Conservation (phyloP, 2,888 invertebrate genomes). For the Stramonita haemastoma region DNA sequence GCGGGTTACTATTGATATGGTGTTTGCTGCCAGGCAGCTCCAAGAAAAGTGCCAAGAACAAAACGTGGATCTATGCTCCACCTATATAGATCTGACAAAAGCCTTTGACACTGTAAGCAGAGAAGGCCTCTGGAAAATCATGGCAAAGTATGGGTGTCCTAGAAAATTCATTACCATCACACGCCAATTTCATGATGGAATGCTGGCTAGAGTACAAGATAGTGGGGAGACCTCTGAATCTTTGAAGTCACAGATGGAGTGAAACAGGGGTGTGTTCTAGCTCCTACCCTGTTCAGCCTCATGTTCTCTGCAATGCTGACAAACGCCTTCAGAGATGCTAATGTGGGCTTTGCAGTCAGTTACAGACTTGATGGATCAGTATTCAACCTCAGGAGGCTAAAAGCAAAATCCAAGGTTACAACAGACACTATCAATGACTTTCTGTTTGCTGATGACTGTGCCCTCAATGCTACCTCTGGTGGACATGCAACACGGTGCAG, state of each 20-base stretch:
- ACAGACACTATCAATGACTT: not conserved
- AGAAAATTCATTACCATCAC: slow-evolving; percentile 32
- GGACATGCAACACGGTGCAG: not conserved
- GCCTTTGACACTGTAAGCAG: slow-evolving; percentile 45
- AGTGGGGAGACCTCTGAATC: not conserved
- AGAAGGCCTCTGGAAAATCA: not conserved
- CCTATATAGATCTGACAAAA: slow-evolving; percentile 50
- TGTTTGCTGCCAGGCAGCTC: slow-evolving; percentile 40
- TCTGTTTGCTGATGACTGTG: slow-evolving; percentile 1
- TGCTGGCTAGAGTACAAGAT: not conserved
- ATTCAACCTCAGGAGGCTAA: not conserved
- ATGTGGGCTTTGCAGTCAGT: not conserved
- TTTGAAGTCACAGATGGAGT: not conserved
- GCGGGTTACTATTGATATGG: slow-evolving; percentile 34
- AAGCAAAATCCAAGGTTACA: not conserved
- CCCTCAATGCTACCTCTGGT: not conserved
- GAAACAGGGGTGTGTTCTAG: not conserved
- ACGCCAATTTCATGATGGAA: not conserved
- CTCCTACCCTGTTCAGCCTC: not conserved
- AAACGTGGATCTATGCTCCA: slow-evolving; percentile 37
- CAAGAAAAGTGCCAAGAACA: slow-evolving; percentile 44
- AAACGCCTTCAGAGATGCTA: not conserved
- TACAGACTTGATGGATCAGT: not conserved
- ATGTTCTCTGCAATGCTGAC: not conserved
- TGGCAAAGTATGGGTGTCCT: not conserved